phyloP scores from a whole-genome alignment of 2,888 invertebrate genomes.

The Synergus japonicus region DNA sequence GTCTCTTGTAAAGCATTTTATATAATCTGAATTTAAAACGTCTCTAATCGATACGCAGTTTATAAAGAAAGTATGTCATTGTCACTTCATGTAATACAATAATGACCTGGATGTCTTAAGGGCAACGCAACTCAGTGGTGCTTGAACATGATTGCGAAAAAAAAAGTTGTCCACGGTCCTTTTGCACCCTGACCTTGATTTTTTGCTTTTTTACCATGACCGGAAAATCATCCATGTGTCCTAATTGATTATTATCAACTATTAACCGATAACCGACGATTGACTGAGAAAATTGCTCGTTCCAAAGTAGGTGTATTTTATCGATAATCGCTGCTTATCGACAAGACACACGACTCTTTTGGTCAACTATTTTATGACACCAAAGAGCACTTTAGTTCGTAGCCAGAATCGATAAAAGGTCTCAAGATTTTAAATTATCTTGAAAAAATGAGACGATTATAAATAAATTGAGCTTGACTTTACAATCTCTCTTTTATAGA shows the following conservation, averaged over 20 bases:
- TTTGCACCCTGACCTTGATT: constrained; percentile 11
- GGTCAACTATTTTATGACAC: neutral
- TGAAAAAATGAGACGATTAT: neutral
- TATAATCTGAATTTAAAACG: neutral
- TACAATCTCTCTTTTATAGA: neutral
- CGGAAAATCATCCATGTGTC: constrained; percentile 17
- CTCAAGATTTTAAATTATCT: neutral
- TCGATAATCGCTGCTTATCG: constrained; percentile 20
- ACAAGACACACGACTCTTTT: neutral
- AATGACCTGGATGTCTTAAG: constrained; percentile 6
- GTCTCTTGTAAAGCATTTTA: neutral
- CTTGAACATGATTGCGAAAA: constrained; percentile 24
- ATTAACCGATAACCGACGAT: constrained; percentile 11
- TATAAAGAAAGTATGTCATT: constrained; percentile 27
- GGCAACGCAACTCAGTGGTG: neutral
- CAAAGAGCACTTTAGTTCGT: neutral
- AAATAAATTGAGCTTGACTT: neutral
- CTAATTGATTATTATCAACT: neutral
- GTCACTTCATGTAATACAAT: constrained; percentile 16
- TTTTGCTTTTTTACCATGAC: constrained; percentile 13
- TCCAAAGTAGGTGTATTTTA: constrained; percentile 1
- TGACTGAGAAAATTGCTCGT: constrained; percentile 6
- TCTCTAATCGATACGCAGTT: neutral
- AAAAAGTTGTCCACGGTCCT: constrained; percentile 8
- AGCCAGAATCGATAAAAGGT: neutral